Conservation (phyloP, 2,888 invertebrate genomes). For the Alloplasta piceator region DNA sequence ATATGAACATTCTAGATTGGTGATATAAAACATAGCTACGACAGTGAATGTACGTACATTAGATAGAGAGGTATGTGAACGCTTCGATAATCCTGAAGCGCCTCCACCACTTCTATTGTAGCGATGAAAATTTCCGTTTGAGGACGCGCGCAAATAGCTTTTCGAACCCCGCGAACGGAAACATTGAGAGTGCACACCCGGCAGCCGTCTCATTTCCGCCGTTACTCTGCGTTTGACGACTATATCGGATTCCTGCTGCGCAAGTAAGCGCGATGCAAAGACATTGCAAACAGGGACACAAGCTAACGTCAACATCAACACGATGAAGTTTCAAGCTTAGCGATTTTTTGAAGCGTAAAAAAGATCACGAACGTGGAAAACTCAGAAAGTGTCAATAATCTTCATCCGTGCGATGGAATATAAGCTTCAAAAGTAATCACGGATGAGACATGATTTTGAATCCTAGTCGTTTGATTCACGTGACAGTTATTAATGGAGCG, state of each 20-base stretch:
- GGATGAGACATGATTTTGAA: too few species aligned
- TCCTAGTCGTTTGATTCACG: too few species aligned
- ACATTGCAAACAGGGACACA: background rate
- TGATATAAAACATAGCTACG: background rate
- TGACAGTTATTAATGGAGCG: too few species aligned
- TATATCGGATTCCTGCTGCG: conserved; percentile 11
- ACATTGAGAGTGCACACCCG: conserved; percentile 20
- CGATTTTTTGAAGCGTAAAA: conserved; percentile 7
- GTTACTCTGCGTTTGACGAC: conserved; percentile 34
- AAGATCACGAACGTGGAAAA: too few species aligned
- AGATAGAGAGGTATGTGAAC: conserved; percentile 11
- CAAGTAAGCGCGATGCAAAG: background rate
- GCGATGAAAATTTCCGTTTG: conserved; percentile 50
- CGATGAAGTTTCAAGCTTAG: conserved; percentile 13
- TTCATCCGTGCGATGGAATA: too few species aligned
- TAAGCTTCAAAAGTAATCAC: too few species aligned
- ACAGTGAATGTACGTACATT: background rate
- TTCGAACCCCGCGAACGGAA: conserved; percentile 56
- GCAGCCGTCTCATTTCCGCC: background rate
- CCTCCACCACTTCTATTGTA: conserved; percentile 21
- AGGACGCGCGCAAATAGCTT: conserved; percentile 54
- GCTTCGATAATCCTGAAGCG: conserved; percentile 36
- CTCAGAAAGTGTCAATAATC: too few species aligned
- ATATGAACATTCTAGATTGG: background rate
- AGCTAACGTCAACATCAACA: background rate